Conservation (phyloP, 2,113 vertebrate genomes). For the Falco punctatus region DNA sequence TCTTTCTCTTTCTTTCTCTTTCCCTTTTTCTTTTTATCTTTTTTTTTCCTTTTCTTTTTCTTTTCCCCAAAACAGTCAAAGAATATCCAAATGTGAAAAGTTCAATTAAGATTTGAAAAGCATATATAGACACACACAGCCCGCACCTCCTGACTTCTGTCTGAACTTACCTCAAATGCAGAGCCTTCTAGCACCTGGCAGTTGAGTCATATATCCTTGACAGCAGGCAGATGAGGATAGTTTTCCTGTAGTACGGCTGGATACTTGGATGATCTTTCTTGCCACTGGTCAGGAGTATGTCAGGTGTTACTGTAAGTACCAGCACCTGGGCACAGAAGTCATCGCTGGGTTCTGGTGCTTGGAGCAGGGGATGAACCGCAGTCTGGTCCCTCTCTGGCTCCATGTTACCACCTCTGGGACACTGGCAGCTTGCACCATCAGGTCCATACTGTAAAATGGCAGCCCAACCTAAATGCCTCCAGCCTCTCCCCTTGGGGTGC, state of each 20-base stretch:
- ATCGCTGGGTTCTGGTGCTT: not conserved
- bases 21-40: too few species aligned
- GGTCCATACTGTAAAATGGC: not conserved
- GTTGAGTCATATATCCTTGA: not conserved
- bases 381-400: not conserved
- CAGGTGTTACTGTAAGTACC: not conserved
- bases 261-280: not conserved
- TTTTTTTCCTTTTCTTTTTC: too few species aligned
- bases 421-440: not conserved
- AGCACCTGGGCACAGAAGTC: not conserved
- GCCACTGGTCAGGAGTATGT: not conserved
- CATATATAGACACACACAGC: not conserved
- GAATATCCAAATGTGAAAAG: not conserved
- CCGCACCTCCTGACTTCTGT: not conserved
- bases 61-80: not conserved
- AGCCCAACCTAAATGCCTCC: not conserved
- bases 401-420: not conserved
- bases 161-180: not conserved
- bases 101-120: not conserved
- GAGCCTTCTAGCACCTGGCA: not conserved
- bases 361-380: not conserved
- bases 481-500: not conserved
- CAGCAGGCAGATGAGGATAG: not conserved
- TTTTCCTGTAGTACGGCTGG: not conserved
- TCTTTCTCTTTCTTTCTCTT: too few species aligned